Base-by-base conservation (phyloP, 2,113 vertebrate species). In the Perca fluviatilis region DNA sequence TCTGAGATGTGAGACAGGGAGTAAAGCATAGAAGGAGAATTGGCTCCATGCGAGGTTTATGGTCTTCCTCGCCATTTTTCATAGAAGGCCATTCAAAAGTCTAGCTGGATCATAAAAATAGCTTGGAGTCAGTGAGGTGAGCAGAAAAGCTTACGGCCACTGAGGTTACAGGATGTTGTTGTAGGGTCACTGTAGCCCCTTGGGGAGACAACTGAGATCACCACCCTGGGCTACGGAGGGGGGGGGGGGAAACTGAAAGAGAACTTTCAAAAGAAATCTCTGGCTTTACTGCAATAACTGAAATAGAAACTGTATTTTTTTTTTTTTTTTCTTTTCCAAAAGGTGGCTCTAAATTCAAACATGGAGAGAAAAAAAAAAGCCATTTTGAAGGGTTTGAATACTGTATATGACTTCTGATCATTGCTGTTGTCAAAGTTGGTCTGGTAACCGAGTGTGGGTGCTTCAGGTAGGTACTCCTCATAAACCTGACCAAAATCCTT, bases 21-120 rank as follows among this genome's bases (percentile, higher is more conserved):
- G 73, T 11, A 11, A 47, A 53, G 67, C 61, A 6, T 3, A 56
- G 60, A 74, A 86, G 15, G 80, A 86, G 71, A 83, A 90, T 49
- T 70, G 66, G 82, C 60, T 74, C 69, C 54, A 77, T 49, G 69
- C 11, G 27, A 65, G 85, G 79, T 90, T 92, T 86, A 86, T 71
- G 70, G 77, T 86, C 69, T 85, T 87, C 82, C 84, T 84, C 10
- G 2, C 19, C 40, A 54, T 78, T 72, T 84, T 87, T 79, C 75
- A 82, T 82, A 58, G 57, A 62, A 30, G 40, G 36, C 77, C 75
- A 79, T 77, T 86, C 43, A 87, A 56, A 89, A 75, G 75, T 90
- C 66, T 36, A 46, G 78, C 82, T 86, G 90, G 68, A 93, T 93
- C 86, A 96, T 94, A 94, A 95, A 95, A 95, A 94, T 94, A 95